Percentiles rank a stretch among this genome's conserved stretches.
Conservation (phyloP, 2,113 vertebrate genomes). For the Stomatorhinus ivindoensis region DNA sequence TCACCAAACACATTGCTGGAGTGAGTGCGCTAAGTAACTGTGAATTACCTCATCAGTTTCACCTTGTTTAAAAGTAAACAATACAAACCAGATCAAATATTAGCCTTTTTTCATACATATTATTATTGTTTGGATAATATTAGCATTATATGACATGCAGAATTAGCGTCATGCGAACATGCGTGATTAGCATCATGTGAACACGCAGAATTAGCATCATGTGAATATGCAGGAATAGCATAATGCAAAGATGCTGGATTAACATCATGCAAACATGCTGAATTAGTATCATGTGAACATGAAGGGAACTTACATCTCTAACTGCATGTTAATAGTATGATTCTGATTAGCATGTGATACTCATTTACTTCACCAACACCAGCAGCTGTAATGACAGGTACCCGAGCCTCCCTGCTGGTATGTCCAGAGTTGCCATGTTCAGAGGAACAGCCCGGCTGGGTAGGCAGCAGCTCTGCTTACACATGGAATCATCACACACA, state of each 20-base stretch:
- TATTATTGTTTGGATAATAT: no score
- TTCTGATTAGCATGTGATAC: not conserved
- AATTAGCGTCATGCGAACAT: not conserved
- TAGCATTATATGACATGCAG: not conserved
- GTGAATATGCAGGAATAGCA: not conserved
- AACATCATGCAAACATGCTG: not conserved
- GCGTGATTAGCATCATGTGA: not conserved
- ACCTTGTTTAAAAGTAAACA: constrained; percentile 6
- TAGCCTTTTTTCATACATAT: not conserved
- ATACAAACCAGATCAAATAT: not conserved
- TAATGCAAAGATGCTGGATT: not conserved
- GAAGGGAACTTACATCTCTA: not conserved
- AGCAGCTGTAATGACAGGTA: not conserved
- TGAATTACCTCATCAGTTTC: not conserved
- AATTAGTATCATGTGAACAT: not conserved
- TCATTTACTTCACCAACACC: not conserved
- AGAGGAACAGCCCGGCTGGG: not conserved
- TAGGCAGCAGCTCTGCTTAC: not conserved
- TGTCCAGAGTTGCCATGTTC: not conserved
- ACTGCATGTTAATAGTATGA: not conserved
- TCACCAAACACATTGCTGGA: not conserved
- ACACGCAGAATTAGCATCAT: not conserved
- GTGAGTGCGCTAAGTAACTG: not conserved
- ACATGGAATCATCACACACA: not conserved
- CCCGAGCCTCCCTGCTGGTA: not conserved